Conservation (phyloP, 2,113 vertebrate species). For the Ptychochromis oligacanthus region DNA sequence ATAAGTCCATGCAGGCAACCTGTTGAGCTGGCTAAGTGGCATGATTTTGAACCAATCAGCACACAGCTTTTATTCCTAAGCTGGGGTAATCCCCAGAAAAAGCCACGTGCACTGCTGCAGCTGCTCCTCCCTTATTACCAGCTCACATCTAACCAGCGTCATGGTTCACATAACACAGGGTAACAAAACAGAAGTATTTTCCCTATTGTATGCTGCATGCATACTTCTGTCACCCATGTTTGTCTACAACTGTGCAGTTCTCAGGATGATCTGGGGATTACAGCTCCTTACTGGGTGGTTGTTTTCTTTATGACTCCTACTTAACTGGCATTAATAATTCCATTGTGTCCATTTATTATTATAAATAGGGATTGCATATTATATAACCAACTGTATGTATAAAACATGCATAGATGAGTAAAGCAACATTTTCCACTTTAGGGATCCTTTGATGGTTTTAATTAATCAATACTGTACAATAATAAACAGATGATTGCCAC, state of each 20-base stretch:
- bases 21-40: constrained; percentile 68
- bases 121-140: constrained; percentile 38
- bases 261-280: not conserved
- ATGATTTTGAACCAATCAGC: constrained; percentile 71
- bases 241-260: not conserved
- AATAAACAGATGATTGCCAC: constrained; percentile 47
- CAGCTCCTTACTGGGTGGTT: not conserved
- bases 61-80: constrained; percentile 60
- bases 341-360: not conserved
- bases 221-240: not conserved
- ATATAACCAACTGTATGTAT: not conserved
- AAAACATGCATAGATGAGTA: not conserved
- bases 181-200: constrained; percentile 8
- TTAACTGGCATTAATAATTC: not conserved
- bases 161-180: not conserved
- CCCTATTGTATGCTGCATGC: not conserved
- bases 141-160: constrained; percentile 17
- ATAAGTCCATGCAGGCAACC: constrained; percentile 54
- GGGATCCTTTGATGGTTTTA: constrained; percentile 59
- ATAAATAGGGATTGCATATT: not conserved
- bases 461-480: constrained; percentile 71
- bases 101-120: constrained; percentile 38
- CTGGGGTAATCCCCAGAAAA: constrained; percentile 72
- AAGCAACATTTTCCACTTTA: not conserved
- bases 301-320: not conserved